A percentile compares a stretch with the other conserved stretches of the same genome.
phyloP scores from a whole-genome alignment of 2,113 vertebrate species.

The Diadophis punctatus region DNA sequence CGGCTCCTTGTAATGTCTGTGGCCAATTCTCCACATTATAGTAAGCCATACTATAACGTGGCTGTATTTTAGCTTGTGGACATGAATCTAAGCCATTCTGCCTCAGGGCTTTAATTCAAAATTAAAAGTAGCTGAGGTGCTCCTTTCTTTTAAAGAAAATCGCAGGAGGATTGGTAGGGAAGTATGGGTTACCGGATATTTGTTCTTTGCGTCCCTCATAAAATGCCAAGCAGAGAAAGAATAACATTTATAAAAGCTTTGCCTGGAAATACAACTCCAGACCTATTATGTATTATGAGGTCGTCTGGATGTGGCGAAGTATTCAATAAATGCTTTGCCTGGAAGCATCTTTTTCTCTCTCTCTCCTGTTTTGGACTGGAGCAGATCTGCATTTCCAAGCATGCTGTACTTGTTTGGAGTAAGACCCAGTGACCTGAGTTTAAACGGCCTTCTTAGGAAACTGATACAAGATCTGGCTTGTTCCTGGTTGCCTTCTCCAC shows the following conservation, averaged over 20 bases:
- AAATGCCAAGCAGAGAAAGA: not conserved
- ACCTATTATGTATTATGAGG: not conserved
- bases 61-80: not conserved
- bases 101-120: not conserved
- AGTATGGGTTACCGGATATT: not conserved
- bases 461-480: not conserved
- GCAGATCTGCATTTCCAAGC: not conserved
- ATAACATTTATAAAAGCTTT: not conserved
- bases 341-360: not conserved
- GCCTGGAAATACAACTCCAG: not conserved
- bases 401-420: too few species aligned
- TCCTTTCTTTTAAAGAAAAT: not conserved
- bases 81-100: not conserved
- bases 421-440: not conserved
- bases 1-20: not conserved
- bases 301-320: not conserved
- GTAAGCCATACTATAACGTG: not conserved
- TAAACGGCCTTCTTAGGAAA: not conserved
- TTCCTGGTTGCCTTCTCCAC: not conserved
- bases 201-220: not conserved
- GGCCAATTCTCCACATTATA: not conserved
- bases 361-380: not conserved
- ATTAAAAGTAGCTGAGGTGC: not conserved
- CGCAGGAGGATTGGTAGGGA: not conserved
- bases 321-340: not conserved